Evolutionary conservation across 37 sponge, comb jelly and placozoan species (phyloP).

Genomic region (Tethya wilhelma): DNA sequence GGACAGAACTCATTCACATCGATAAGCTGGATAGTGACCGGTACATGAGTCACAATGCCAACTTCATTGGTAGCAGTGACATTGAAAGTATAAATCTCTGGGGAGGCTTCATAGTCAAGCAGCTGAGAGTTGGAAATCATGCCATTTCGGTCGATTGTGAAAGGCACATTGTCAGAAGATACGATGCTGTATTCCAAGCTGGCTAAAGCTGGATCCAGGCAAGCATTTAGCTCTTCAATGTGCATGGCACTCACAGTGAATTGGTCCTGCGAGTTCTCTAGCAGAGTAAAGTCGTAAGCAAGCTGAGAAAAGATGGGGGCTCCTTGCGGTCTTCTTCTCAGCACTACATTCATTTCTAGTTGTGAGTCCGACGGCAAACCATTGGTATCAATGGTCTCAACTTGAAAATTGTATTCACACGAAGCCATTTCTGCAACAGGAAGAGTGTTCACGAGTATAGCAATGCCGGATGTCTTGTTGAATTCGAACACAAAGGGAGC

Average conservation of each 20-base stretch:
- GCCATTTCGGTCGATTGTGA: slow-evolving; percentile 52
- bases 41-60: slow-evolving; percentile 17
- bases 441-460: slow-evolving; percentile 7
- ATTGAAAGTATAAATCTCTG: slow-evolving; percentile 24
- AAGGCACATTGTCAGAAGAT: slow-evolving; percentile 11
- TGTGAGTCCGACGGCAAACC: slow-evolving; percentile 1
- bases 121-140: slow-evolving; percentile 1
- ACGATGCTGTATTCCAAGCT: slow-evolving; percentile 35
- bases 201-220: slow-evolving; percentile 22
- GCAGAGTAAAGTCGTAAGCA: slow-evolving; percentile 22
- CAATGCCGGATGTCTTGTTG: slow-evolving; percentile 10
- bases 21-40: slow-evolving; percentile 38
- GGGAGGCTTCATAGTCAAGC: slow-evolving; percentile 56
- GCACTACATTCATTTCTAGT: slow-evolving; percentile 6
- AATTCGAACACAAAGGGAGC: slow-evolving; percentile 14
- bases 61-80: slow-evolving; percentile 54
- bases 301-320: slow-evolving; percentile 23
- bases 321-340: slow-evolving; percentile 17
- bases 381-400: slow-evolving; percentile 23
- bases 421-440: slow-evolving; percentile 20
- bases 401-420: slow-evolving; percentile 25
- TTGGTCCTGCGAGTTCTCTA: slow-evolving; percentile 24
- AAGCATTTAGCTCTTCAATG: slow-evolving; percentile 35
- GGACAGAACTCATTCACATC: slow-evolving; percentile 82
- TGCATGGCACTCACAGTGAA: slow-evolving; percentile 25